These are phyloP conservation scores for Acropora tenuis DNA, from an alignment of 64 coral and sea anemone species.

Conservation along the genomic window DNA sequence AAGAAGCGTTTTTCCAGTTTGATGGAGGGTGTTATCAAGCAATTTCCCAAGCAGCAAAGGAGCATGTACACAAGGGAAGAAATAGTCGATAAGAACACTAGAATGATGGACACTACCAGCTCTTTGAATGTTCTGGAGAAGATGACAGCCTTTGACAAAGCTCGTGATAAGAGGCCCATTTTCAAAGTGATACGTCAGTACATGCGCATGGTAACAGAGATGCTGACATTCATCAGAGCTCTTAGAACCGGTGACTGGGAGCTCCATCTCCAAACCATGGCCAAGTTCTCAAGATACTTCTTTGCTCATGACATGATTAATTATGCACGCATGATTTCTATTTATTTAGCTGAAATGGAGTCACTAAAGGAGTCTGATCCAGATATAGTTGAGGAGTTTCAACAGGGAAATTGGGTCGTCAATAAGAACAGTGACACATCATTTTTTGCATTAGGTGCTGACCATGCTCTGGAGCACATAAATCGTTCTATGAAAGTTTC, in stretches of 20 bases:
- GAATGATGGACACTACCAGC: slow-evolving; percentile 9
- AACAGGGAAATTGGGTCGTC: no score
- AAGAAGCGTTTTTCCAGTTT: slow-evolving; percentile 40
- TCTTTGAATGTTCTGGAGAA: slow-evolving; percentile 59
- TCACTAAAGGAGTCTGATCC: slow-evolving; percentile 61
- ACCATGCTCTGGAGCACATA: no score
- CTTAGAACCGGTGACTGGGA: slow-evolving; percentile 55
- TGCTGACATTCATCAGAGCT: slow-evolving; percentile 56
- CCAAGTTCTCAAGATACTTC: slow-evolving; percentile 53
- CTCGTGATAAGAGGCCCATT: slow-evolving; percentile 32
- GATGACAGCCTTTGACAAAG: slow-evolving; percentile 60
- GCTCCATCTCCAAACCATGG: slow-evolving; percentile 50
- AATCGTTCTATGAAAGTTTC: no score
- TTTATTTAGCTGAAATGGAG: slow-evolving; percentile 63
- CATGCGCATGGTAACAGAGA: slow-evolving; percentile 61
- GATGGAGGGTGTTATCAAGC: not conserved
- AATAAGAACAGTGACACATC: no score
- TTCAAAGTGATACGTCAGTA: slow-evolving; percentile 4
- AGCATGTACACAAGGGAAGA: slow-evolving; percentile 42
- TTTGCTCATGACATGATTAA: slow-evolving; percentile 69
- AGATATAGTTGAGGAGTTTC: no score
- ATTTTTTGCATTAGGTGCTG: no score
- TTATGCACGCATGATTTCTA: slow-evolving; percentile 71
- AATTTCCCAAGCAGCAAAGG: slow-evolving; percentile 5
- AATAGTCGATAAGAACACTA: not conserved